Percentiles rank a stretch among this genome's conserved stretches.
These are phyloP conservation scores for Aspidiotus rigidus DNA, from an alignment of 2,888 invertebrate species.

Conservation along the genomic window DNA sequence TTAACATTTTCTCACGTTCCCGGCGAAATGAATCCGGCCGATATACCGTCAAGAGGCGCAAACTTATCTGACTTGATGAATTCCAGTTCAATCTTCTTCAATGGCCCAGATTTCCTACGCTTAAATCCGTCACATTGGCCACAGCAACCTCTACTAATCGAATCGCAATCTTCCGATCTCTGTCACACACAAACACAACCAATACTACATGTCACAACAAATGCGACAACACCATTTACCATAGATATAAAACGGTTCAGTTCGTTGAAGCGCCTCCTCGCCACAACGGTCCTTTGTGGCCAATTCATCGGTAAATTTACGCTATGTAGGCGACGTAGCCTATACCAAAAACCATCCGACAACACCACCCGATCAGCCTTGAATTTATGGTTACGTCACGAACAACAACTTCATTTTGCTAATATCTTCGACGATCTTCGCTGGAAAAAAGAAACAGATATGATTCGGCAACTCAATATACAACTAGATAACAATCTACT, in stretches of 20 bases:
- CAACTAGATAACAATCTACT: too few species aligned
- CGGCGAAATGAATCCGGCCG: background rate
- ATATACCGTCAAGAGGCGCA: background rate
- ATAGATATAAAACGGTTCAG: background rate
- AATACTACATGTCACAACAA: too few species aligned
- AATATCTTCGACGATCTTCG: too few species aligned
- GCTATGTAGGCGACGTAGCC: too few species aligned
- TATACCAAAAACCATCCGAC: background rate
- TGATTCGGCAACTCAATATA: too few species aligned
- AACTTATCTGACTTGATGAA: too few species aligned
- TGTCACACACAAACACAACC: background rate
- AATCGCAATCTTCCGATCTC: too few species aligned
- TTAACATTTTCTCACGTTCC: background rate
- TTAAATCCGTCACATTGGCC: background rate
- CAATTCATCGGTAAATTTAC: background rate
- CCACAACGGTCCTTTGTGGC: background rate
- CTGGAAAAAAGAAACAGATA: too few species aligned
- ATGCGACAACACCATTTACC: background rate
- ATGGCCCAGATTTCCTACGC: background rate
- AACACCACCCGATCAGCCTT: too few species aligned
- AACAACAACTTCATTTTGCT: too few species aligned
- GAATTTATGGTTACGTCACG: too few species aligned
- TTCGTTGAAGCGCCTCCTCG: background rate
- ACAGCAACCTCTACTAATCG: too few species aligned
- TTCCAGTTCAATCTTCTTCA: background rate